These are phyloP conservation scores for Odontocerum albicorne DNA, from an alignment of 2,888 invertebrate genomes.

Conservation along the genomic window DNA sequence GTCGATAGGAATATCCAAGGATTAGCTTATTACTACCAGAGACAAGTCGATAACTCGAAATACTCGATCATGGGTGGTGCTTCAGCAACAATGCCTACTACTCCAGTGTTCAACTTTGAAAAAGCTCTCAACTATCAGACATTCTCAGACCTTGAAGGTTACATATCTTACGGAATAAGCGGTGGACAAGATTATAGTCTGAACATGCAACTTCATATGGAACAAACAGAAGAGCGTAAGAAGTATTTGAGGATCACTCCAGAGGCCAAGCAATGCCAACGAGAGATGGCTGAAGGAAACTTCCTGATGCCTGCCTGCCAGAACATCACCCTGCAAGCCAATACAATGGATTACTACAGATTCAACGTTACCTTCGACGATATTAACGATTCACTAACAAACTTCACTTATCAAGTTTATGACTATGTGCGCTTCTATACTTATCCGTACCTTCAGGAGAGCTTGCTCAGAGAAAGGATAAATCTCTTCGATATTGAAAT, in stretches of 20 bases:
- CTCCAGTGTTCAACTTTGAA: slow-evolving; percentile 56
- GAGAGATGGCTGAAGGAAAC: slow-evolving; percentile 50
- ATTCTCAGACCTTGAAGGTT: slow-evolving; percentile 39
- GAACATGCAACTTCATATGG: slow-evolving; percentile 49
- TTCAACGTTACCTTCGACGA: slow-evolving; percentile 56
- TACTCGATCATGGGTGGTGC: slow-evolving; percentile 54
- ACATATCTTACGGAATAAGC: slow-evolving; percentile 54
- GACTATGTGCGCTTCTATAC: slow-evolving; percentile 49
- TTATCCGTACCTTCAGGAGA: slow-evolving; percentile 54
- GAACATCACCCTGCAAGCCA: slow-evolving; percentile 48
- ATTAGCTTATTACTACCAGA: slow-evolving; percentile 52
- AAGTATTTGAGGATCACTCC: slow-evolving; percentile 44
- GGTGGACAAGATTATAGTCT: slow-evolving; percentile 45
- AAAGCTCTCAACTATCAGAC: slow-evolving; percentile 56
- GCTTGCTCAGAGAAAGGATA: no score
- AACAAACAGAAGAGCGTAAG: slow-evolving; percentile 52
- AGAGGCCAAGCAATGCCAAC: slow-evolving; percentile 45
- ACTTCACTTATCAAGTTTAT: slow-evolving; percentile 52
- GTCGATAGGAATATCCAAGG: slow-evolving; percentile 48
- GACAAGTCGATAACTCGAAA: slow-evolving; percentile 45
- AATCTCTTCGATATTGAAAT: no score
- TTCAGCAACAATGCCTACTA: slow-evolving; percentile 51
- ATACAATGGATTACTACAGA: slow-evolving; percentile 53
- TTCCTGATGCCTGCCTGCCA: slow-evolving; percentile 52
- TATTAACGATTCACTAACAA: slow-evolving; percentile 48